phyloP scores from a whole-genome alignment of 1,140 invertebrate species.

The Danaus melanippus region DNA sequence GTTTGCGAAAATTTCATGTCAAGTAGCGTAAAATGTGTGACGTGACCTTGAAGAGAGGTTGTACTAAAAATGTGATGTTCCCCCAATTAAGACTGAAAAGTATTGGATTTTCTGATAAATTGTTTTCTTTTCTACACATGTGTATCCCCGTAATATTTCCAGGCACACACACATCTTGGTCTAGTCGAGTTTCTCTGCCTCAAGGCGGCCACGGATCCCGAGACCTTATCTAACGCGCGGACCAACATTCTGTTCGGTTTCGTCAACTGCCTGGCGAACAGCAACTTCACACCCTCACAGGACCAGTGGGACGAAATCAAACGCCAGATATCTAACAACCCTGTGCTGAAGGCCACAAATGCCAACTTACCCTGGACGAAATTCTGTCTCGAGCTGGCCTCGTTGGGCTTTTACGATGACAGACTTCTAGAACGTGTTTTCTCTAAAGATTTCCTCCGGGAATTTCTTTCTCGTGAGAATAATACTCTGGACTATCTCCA shows the following conservation, averaged over 20 bases:
- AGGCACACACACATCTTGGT: conserved; percentile 70
- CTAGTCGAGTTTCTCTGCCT: conserved; percentile 73
- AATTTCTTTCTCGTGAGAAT: conserved; percentile 51
- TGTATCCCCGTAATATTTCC: conserved; percentile 21
- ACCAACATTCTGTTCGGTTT: conserved; percentile 60
- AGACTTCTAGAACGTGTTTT: conserved; percentile 70
- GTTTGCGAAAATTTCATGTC: no score
- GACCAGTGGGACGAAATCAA: conserved; percentile 69
- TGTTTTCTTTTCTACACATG: no score
- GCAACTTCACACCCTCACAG: conserved; percentile 73
- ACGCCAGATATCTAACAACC: conserved; percentile 50
- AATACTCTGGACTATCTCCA: conserved; percentile 66
- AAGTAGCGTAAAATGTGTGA: no score
- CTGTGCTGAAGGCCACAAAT: conserved; percentile 39
- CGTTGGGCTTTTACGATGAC: conserved; percentile 72
- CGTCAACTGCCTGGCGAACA: conserved; percentile 68
- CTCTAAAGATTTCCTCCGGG: conserved; percentile 53
- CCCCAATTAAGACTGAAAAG: no score
- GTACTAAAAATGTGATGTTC: no score
- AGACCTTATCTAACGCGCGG: conserved; percentile 36
- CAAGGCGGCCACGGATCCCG: conserved; percentile 51
- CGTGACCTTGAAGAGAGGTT: no score
- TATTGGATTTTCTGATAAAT: no score
- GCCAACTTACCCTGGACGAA: conserved; percentile 62
- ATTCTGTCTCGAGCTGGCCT: conserved; percentile 68